Conservation (phyloP, 92 coral and sea anemone species). For the Palythoa caribaeorum region DNA sequence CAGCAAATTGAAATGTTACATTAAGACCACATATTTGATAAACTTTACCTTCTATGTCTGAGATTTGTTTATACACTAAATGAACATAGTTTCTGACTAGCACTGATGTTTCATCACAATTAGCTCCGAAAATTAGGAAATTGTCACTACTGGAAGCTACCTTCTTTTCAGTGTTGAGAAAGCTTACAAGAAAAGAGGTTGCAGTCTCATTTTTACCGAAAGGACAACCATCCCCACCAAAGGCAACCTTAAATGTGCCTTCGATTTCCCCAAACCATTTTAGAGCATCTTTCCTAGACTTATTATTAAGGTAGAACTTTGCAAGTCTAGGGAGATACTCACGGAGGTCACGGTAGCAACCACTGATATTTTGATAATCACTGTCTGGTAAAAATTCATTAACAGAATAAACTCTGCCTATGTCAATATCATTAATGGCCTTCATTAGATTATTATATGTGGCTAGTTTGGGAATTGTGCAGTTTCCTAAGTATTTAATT, state of each 20-base stretch:
- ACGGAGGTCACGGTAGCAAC: slow-evolving; percentile 67
- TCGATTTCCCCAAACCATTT: slow-evolving; percentile 20
- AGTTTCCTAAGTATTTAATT: slow-evolving; percentile 50
- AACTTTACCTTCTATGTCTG: slow-evolving; percentile 65
- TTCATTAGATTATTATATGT: slow-evolving; percentile 58
- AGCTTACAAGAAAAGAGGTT: slow-evolving; percentile 10
- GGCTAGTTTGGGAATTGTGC: slow-evolving; percentile 62
- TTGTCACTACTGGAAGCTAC: slow-evolving; percentile 14
- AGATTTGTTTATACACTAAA: slow-evolving; percentile 68
- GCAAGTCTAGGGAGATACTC: slow-evolving; percentile 69
- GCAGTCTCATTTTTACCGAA: slow-evolving; percentile 17
- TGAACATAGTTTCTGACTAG: slow-evolving; percentile 64
- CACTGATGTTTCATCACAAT: slow-evolving; percentile 12
- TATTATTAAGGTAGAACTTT: slow-evolving; percentile 27
- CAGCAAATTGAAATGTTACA: slow-evolving; percentile 67
- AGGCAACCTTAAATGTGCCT: slow-evolving; percentile 14
- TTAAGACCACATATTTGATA: slow-evolving; percentile 74
- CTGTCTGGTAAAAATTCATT: slow-evolving; percentile 40
- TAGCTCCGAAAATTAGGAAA: background rate
- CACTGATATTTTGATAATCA: slow-evolving; percentile 45
- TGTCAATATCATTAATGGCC: slow-evolving; percentile 59
- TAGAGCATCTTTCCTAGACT: slow-evolving; percentile 2
- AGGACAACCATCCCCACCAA: slow-evolving; percentile 10
- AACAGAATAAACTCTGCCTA: slow-evolving; percentile 59
- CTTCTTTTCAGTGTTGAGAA: slow-evolving; percentile 3